Evolutionary conservation across 1,140 invertebrate species (phyloP).

Genomic region (Megalonaias nervosa): DNA sequence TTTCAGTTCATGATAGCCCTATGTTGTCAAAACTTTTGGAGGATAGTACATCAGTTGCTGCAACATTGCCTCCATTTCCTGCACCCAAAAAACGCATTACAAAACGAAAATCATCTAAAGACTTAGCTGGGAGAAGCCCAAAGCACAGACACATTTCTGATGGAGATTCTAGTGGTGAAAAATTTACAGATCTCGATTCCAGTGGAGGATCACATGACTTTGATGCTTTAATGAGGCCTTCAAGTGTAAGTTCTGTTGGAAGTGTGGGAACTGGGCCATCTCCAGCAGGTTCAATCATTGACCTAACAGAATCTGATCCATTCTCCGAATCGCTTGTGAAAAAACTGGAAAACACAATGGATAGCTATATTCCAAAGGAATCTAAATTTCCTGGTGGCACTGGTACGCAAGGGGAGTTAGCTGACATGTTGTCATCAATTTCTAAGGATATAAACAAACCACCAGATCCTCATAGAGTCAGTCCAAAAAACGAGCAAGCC

Average conservation of each 20-base stretch:
- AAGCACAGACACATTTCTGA: conserved; percentile 68
- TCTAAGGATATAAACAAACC: conserved; percentile 17
- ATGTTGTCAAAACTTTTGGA: conserved; percentile 72
- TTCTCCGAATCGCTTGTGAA: conserved; percentile 57
- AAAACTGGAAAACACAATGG: conserved; percentile 63
- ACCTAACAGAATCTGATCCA: conserved; percentile 52
- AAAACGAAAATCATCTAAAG: conserved; percentile 46
- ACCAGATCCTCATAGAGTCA: conserved; percentile 27
- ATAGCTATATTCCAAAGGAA: conserved; percentile 61
- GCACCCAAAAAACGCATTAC: conserved; percentile 42
- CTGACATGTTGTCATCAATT: conserved; percentile 13
- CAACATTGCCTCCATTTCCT: conserved; percentile 39
- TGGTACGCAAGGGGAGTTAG: conserved; percentile 16
- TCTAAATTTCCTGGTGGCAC: conserved; percentile 22
- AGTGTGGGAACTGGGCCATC: conserved; percentile 38
- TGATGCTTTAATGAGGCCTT: conserved; percentile 27
- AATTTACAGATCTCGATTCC: conserved; percentile 36
- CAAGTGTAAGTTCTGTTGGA: conserved; percentile 46
- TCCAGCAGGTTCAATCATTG: conserved; percentile 45
- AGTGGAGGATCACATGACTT: conserved; percentile 31
- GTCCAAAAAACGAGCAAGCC: conserved; percentile 67
- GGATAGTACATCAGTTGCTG: conserved; percentile 64
- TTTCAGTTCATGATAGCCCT: conserved; percentile 56
- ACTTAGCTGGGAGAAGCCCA: conserved; percentile 65
- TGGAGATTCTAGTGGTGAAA: conserved; percentile 30